phyloP scores from a whole-genome alignment of 53 echinoderm and acorn worm species.

The Echinarachnius parma region DNA sequence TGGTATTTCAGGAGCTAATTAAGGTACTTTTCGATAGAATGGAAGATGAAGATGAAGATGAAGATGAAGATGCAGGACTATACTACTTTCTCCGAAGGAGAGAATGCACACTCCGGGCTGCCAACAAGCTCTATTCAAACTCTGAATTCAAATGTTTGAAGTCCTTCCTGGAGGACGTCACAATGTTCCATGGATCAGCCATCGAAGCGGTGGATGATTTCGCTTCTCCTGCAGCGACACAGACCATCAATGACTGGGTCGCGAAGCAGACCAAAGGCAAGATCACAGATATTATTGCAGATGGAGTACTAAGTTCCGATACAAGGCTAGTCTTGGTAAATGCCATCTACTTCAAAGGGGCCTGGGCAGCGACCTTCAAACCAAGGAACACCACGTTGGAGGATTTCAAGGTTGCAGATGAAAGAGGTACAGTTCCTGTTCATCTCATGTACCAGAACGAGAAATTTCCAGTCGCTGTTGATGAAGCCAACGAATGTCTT shows the following conservation, averaged over 20 bases:
- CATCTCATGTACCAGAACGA: neutral
- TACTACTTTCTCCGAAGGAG: too few species aligned
- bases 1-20: conserved; percentile 63
- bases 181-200: conserved; percentile 37
- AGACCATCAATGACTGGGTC: conserved; percentile 84
- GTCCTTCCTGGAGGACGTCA: conserved; percentile 46
- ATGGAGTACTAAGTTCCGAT: conserved; percentile 51
- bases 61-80: too few species aligned
- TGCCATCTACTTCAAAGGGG: conserved; percentile 89
- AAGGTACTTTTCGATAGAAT: conserved; percentile 1
- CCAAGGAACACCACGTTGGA: conserved; percentile 1
- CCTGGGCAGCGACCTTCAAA: conserved; percentile 56
- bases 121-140: conserved; percentile 68
- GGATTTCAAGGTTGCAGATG: conserved; percentile 10
- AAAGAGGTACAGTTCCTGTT: conserved; percentile 3
- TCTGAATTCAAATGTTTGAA: conserved; percentile 44
- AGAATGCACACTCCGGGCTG: conserved; percentile 48
- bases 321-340: conserved; percentile 75
- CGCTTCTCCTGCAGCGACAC: neutral
- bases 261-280: conserved; percentile 64
- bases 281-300: conserved; percentile 56
- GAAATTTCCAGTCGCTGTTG: conserved; percentile 9
- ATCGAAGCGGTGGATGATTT: conserved; percentile 34
- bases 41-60: too few species aligned
- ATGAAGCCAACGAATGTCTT: conserved; percentile 50